Percentiles rank a stretch among this genome's conserved stretches.
Evolutionary conservation across 1,140 invertebrate species (phyloP).

Genomic region (Rhizoglyphus robini): DNA sequence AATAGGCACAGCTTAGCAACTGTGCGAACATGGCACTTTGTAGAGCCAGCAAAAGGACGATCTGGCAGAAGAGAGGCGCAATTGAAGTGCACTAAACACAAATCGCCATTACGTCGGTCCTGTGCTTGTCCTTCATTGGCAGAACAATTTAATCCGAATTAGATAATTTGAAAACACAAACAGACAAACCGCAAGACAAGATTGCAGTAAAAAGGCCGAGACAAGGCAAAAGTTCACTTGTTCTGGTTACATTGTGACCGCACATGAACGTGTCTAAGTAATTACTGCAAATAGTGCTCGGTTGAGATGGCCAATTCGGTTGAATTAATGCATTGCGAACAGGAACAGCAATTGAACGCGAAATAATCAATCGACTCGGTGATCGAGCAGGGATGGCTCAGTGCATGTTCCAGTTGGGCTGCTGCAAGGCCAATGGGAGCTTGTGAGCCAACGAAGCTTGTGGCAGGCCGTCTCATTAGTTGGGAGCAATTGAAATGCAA

Average conservation of each 20-base stretch:
- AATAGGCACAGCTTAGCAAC: constrained; percentile 7
- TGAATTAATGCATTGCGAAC: not conserved
- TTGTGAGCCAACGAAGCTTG: too few species aligned
- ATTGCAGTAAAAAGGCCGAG: not conserved
- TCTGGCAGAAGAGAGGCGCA: too few species aligned
- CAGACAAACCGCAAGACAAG: constrained; percentile 4
- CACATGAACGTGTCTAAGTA: not conserved
- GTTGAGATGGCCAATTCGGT: not conserved
- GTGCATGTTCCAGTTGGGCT: not conserved
- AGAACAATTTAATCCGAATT: constrained; percentile 8
- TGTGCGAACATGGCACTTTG: not conserved
- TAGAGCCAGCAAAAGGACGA: not conserved
- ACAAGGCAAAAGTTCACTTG: not conserved
- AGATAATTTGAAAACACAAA: not conserved
- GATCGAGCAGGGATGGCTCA: not conserved
- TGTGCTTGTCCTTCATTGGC: not conserved
- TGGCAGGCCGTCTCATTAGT: too few species aligned
- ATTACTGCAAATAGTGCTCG: not conserved
- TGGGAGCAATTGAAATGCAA: constrained; percentile 3
- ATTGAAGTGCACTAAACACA: too few species aligned
- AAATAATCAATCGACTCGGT: not conserved
- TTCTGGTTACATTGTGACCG: too few species aligned
- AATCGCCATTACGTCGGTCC: not conserved
- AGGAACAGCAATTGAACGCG: not conserved
- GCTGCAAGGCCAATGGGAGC: too few species aligned